phyloP scores from a whole-genome alignment of 2,888 invertebrate genomes.

The Cecidostiba fungosa region DNA sequence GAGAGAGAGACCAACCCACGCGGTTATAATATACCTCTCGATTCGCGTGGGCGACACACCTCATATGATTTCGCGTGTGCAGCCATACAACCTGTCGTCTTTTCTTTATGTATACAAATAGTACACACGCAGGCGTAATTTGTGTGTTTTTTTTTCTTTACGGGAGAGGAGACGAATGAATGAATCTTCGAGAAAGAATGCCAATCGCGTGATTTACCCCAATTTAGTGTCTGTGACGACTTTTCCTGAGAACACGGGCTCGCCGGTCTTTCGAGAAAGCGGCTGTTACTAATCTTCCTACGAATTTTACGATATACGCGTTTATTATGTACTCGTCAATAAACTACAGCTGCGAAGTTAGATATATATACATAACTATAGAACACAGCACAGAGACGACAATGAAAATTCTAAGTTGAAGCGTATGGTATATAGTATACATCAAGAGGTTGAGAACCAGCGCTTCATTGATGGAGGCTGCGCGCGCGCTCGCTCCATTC shows the following conservation, averaged over 20 bases:
- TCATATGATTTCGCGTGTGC: neutral
- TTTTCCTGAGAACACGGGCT: neutral
- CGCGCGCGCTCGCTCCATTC: constrained; percentile 69
- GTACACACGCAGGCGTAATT: too few species aligned
- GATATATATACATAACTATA: too few species aligned
- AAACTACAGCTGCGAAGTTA: too few species aligned
- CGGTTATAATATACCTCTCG: neutral
- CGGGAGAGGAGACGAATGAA: too few species aligned
- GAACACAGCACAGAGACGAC: neutral
- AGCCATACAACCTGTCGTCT: too few species aligned
- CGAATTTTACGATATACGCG: neutral
- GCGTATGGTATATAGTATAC: neutral
- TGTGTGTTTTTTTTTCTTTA: too few species aligned
- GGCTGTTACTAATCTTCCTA: neutral
- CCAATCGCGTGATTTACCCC: neutral
- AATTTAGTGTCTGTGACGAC: neutral
- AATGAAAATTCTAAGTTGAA: neutral
- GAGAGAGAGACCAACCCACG: neutral
- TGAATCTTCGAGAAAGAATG: neutral
- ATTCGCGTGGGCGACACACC: constrained; percentile 8
- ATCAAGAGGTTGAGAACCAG: constrained; percentile 71
- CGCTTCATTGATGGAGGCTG: constrained; percentile 78
- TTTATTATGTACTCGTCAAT: too few species aligned
- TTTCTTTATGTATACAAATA: too few species aligned
- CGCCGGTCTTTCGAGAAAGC: neutral